These are phyloP conservation scores for Acropora tenuis DNA, from an alignment of 64 coral and sea anemone species.

Conservation along the genomic window DNA sequence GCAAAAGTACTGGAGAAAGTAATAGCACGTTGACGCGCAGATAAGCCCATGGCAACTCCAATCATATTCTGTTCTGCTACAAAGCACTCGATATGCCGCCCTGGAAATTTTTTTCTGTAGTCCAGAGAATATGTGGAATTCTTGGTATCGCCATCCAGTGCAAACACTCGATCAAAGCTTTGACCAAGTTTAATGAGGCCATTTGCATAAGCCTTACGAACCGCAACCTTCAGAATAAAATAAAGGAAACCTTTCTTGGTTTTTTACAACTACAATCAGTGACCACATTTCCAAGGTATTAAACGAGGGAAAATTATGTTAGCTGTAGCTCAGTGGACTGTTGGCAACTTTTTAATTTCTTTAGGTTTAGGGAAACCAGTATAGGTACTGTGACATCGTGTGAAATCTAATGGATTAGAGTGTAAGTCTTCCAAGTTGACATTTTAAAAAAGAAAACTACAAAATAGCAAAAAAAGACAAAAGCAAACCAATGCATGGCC, in stretches of 20 bases:
- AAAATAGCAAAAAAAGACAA: too few relatives aligned
- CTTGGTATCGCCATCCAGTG: slow-evolving; percentile 92
- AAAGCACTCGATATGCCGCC: slow-evolving; percentile 89
- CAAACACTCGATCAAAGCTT: slow-evolving; percentile 71
- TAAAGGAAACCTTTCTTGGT: neutral
- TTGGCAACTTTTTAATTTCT: too few relatives aligned
- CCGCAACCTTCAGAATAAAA: slow-evolving; percentile 70
- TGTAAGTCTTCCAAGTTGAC: too few relatives aligned
- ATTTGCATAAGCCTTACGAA: slow-evolving; percentile 79
- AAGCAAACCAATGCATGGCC: too few relatives aligned
- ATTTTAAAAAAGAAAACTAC: too few relatives aligned
- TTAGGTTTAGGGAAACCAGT: too few relatives aligned
- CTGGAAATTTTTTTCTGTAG: slow-evolving; percentile 76
- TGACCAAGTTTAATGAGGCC: slow-evolving; percentile 80
- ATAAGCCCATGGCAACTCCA: slow-evolving; percentile 91
- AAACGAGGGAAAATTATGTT: too few relatives aligned
- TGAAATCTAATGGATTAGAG: too few relatives aligned
- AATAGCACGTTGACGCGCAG: slow-evolving; percentile 83
- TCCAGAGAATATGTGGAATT: slow-evolving; percentile 90
- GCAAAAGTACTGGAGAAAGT: slow-evolving; percentile 97
- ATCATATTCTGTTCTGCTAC: slow-evolving; percentile 98
- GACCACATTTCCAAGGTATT: too few relatives aligned
- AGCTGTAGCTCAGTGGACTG: too few relatives aligned
- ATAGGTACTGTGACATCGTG: too few relatives aligned
- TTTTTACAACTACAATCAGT: too few relatives aligned